Base-by-base conservation (phyloP, 2,113 vertebrate genomes). In the Psephotus haematonotus region DNA sequence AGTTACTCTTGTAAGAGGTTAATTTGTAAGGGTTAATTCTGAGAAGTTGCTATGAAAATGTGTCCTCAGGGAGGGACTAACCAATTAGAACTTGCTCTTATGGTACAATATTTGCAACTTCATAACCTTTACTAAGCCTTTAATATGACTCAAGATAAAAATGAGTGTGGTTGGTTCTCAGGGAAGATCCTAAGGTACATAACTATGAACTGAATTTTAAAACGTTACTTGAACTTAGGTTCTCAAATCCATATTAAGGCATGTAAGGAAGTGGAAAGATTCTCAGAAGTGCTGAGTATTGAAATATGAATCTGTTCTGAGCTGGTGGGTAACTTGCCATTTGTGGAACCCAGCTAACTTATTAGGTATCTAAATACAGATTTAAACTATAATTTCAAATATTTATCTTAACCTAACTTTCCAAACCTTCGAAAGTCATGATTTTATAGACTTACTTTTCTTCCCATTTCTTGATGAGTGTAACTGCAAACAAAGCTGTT, bases 11-110 rank as follows among this genome's bases (percentile, higher is more conserved):
- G 23, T 27, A 84, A 88, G 74, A 94, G 71, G 69, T 96, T 94
- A 93, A 82, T 93, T 88, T 8, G 3, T 68, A 93, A 92, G 92
- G 86, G 96, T 96, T 95, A 97, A 88, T 92, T 96, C 68, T 92
- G 46, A 64, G 55, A 75, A 86, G 71, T 71, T 93, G 9, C 25
- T 84, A 17, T 64, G 90, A 92, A 96, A 94, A 89, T 87, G 20
- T 72, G 46, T 94, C 88, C 72, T 82, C 80, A 46, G 90, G 76
- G 92, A 88, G 65, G 28, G 29, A 81, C 37, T 71, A 53, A 31
- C 18, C 80, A 88, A 86, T 92, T 96, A 90, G 79, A 81, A 71
- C 44, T 64, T 52, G 13, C 35, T 75, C 60, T 75, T 81, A 35
- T 43, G 35, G 23, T 75, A 64, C 68, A 92, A 60, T 92, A 95